These are phyloP conservation scores for Hydractinia symbiolongicarpus DNA, from an alignment of 30 jellyfish, hydroid and myxozoan genomes.

Conservation along the genomic window DNA sequence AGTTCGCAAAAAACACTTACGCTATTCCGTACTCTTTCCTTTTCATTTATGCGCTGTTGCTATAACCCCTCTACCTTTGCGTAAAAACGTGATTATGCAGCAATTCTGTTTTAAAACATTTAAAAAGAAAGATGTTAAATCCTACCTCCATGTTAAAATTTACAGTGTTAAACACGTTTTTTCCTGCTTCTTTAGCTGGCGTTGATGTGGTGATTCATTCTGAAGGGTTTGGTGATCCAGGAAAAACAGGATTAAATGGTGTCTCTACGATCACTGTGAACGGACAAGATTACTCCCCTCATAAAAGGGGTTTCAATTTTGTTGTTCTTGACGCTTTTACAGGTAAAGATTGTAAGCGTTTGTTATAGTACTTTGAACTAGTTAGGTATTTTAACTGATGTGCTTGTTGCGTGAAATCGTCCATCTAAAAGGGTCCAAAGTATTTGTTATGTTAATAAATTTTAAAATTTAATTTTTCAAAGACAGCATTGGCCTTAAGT, in stretches of 20 bases:
- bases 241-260: slow-evolving; percentile 46
- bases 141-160: neutral
- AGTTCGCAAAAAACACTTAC: no score
- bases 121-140: neutral
- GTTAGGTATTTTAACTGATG: no score
- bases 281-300: slow-evolving; percentile 43
- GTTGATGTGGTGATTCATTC: slow-evolving; percentile 24
- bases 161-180: neutral
- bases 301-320: slow-evolving; percentile 58
- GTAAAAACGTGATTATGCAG: no score
- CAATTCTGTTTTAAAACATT: neutral
- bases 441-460: no score
- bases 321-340: slow-evolving; percentile 57
- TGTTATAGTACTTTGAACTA: no score
- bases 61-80: no score
- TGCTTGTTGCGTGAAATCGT: no score
- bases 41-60: no score
- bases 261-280: slow-evolving; percentile 42
- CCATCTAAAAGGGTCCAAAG: no score
- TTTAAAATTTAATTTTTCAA: neutral
- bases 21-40: no score
- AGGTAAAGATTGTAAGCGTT: slow-evolving; percentile 40
- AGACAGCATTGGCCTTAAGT: neutral
- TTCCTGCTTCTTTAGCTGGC: slow-evolving; percentile 14
- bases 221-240: slow-evolving; percentile 42